phyloP scores from a whole-genome alignment of 2,888 invertebrate genomes.

The Leptogaster cylindrica region DNA sequence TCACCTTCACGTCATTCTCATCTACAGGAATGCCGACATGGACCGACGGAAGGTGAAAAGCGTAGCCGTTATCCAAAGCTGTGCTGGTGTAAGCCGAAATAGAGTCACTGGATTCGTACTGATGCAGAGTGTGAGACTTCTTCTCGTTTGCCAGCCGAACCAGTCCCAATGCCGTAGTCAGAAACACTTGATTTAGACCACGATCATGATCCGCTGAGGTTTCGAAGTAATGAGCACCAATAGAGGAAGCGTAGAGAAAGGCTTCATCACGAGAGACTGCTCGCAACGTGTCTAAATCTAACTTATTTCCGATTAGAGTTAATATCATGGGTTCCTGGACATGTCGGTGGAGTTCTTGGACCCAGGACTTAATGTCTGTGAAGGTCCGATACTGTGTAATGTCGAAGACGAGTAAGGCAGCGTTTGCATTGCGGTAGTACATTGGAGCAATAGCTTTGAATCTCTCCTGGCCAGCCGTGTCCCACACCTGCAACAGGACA shows the following conservation, averaged over 20 bases:
- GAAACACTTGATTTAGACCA: conserved; percentile 78
- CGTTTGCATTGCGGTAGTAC: conserved; percentile 92
- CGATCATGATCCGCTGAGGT: conserved; percentile 81
- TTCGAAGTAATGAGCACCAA: conserved; percentile 86
- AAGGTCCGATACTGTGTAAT: conserved; percentile 79
- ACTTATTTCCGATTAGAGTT: conserved; percentile 85
- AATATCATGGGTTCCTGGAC: conserved; percentile 80
- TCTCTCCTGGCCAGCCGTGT: conserved; percentile 61
- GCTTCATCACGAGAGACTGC: conserved; percentile 74
- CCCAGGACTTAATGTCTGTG: conserved; percentile 83
- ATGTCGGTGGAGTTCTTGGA: conserved; percentile 77
- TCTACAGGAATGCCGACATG: conserved; percentile 63
- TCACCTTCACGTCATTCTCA: conserved; percentile 65
- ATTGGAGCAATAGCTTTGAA: conserved; percentile 93
- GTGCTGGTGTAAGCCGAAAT: conserved; percentile 54
- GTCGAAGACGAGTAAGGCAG: conserved; percentile 86
- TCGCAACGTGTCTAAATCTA: conserved; percentile 72
- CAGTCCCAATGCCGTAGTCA: conserved; percentile 70
- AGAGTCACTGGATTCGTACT: conserved; percentile 68
- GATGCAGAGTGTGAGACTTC: conserved; percentile 65
- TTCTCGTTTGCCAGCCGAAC: conserved; percentile 65
- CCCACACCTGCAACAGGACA: conserved; percentile 63
- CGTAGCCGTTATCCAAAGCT: conserved; percentile 42
- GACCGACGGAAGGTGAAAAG: conserved; percentile 58
- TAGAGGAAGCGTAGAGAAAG: conserved; percentile 75